These are phyloP conservation scores for Myzus persicae DNA, from an alignment of 1,140 invertebrate genomes.

Conservation along the genomic window DNA sequence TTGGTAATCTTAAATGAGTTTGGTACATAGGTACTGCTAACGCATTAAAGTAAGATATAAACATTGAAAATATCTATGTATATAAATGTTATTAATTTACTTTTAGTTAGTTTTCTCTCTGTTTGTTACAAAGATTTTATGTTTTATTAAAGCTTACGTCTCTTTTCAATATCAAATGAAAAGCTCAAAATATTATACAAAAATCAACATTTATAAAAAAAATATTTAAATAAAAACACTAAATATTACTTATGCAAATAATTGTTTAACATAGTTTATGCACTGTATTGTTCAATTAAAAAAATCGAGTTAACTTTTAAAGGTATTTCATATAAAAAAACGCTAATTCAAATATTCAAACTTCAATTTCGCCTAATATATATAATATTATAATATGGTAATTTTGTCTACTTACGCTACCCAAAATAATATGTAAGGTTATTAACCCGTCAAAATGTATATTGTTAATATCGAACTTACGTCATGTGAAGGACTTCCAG, in stretches of 20 bases:
- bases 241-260: background rate
- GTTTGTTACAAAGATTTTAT: background rate
- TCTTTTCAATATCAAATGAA: background rate
- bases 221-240: background rate
- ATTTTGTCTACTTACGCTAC: background rate
- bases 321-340: background rate
- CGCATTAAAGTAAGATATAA: background rate
- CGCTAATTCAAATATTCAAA: background rate
- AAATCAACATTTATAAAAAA: background rate
- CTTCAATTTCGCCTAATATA: background rate
- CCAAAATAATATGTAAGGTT: background rate
- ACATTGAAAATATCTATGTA: background rate
- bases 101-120: background rate
- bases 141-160: background rate
- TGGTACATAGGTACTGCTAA: too few relatives aligned
- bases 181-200: background rate
- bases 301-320: background rate
- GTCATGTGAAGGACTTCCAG: background rate
- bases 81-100: too few relatives aligned
- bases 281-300: background rate
- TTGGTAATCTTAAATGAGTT: background rate
- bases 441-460: slow-evolving; percentile 14
- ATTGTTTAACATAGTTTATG: background rate
- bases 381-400: background rate
- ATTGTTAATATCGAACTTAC: slow-evolving; percentile 9